A percentile compares a stretch with the other conserved stretches of the same genome.
Evolutionary conservation across 2,797 vertebrate genomes (phyloP).

Genomic region (Hypotaenidia okinawae): DNA sequence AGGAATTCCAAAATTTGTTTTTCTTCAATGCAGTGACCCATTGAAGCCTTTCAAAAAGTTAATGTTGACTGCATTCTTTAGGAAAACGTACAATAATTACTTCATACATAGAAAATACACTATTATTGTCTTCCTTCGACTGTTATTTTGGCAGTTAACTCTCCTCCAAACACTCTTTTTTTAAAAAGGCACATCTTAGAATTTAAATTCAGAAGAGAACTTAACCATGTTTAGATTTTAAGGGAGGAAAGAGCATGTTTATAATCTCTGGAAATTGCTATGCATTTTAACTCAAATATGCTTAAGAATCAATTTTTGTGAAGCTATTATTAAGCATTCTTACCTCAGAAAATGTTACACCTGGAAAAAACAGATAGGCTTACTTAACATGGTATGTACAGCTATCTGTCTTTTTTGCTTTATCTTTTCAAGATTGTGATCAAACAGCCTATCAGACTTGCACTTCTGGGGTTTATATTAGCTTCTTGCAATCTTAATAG

Average conservation of each 20-base stretch:
- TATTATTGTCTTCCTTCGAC: not conserved
- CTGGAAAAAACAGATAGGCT: not conserved
- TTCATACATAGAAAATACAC: not conserved
- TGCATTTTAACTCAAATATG: not conserved
- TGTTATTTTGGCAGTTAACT: not conserved
- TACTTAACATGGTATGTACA: not conserved
- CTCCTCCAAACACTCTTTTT: not conserved
- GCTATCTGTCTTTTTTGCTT: not conserved
- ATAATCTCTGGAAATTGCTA: not conserved
- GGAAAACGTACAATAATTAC: not conserved
- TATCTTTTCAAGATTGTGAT: conserved; percentile 2
- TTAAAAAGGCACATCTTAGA: not conserved
- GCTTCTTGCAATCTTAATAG: conserved; percentile 22
- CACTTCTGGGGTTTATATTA: conserved; percentile 26
- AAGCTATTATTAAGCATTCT: not conserved
- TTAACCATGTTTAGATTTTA: not conserved
- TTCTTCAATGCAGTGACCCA: not conserved
- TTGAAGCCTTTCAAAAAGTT: conserved; percentile 28
- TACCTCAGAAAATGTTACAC: not conserved
- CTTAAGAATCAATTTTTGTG: not conserved
- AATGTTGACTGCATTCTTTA: not conserved
- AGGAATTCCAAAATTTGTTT: conserved; percentile 27
- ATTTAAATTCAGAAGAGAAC: not conserved
- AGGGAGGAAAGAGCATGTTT: not conserved
- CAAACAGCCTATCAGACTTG: not conserved